phyloP scores from a whole-genome alignment of 2,888 invertebrate genomes.

The Nomada fabriciana region DNA sequence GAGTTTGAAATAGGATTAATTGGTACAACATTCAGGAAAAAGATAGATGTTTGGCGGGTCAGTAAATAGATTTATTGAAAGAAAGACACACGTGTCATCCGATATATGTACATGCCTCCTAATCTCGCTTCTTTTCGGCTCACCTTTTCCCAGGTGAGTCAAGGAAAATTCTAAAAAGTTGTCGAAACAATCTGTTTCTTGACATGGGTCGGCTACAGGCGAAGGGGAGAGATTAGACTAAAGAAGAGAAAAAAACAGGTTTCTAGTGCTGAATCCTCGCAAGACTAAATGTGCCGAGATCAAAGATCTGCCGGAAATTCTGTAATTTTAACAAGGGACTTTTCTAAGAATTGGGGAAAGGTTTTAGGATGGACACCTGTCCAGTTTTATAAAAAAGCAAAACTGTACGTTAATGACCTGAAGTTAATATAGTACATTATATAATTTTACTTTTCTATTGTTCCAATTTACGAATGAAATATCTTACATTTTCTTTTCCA shows the following conservation, averaged over 20 bases:
- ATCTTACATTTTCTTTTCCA: not conserved
- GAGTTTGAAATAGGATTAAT: too few species aligned
- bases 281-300: constrained; percentile 50
- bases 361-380: not conserved
- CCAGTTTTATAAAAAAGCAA: not conserved
- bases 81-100: not conserved
- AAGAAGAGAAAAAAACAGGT: constrained; percentile 32
- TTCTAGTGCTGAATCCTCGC: constrained; percentile 51
- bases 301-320: constrained; percentile 43
- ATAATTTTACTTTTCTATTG: not conserved
- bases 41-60: too few species aligned
- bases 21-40: too few species aligned
- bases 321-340: constrained; percentile 5
- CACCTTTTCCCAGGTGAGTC: not conserved
- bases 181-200: constrained; percentile 8
- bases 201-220: constrained; percentile 45
- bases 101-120: not conserved
- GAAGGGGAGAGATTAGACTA: constrained; percentile 11
- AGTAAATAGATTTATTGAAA: too few species aligned
- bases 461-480: not conserved
- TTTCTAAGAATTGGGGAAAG: constrained; percentile 33
- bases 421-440: not conserved
- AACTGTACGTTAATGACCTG: not conserved
- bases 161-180: constrained; percentile 31
- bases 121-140: constrained; percentile 3